These are phyloP conservation scores for Bombus polaris DNA, from an alignment of 1,140 invertebrate genomes.

Conservation along the genomic window DNA sequence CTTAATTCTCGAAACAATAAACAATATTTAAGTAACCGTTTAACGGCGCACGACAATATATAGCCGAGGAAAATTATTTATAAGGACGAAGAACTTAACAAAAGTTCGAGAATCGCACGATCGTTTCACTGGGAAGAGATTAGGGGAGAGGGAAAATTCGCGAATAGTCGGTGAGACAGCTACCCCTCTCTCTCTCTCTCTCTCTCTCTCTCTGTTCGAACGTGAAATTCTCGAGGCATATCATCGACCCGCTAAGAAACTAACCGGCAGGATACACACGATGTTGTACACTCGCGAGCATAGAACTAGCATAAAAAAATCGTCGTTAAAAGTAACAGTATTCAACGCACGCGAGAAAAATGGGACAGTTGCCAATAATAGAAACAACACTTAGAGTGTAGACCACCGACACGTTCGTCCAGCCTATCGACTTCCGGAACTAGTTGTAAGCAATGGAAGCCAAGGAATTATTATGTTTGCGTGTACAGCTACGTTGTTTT, in stretches of 20 bases:
- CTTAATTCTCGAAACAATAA: conserved; percentile 20
- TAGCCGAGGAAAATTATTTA: neutral
- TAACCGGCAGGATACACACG: conserved; percentile 23
- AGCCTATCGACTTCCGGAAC: conserved; percentile 62
- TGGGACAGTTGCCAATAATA: conserved; percentile 69
- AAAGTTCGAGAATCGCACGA: conserved; percentile 34
- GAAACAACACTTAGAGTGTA: conserved; percentile 62
- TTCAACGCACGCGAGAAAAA: conserved; percentile 44
- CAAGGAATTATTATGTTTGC: neutral
- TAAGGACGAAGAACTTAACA: conserved; percentile 11
- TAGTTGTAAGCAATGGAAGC: conserved; percentile 33
- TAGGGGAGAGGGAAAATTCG: neutral
- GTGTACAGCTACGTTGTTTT: neutral
- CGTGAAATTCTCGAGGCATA: conserved; percentile 36
- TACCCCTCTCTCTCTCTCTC: neutral
- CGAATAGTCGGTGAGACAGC: neutral
- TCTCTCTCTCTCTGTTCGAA: neutral
- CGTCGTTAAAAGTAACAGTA: conserved; percentile 23
- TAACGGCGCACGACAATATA: conserved; percentile 22
- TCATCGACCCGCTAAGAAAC: conserved; percentile 35
- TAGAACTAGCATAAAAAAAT: conserved; percentile 18
- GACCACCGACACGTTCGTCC: conserved; percentile 59
- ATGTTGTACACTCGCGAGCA: neutral
- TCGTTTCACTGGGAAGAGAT: neutral
- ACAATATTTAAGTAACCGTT: conserved; percentile 44